A percentile compares a stretch with the other conserved stretches of the same genome.
phyloP scores from a whole-genome alignment of 2,113 vertebrate species.

The Lepus europaeus region DNA sequence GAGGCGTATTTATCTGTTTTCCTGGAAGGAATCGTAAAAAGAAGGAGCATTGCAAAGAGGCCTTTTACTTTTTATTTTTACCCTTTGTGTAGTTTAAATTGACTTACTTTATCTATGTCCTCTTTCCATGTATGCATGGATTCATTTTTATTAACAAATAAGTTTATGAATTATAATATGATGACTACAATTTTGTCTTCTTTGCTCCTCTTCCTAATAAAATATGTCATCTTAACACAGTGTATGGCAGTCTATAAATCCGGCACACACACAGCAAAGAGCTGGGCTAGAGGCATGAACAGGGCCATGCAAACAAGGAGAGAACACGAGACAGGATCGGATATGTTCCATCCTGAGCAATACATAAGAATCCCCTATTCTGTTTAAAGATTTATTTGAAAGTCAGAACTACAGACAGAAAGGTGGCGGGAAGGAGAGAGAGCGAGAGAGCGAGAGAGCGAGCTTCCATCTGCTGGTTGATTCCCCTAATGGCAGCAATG shows the following conservation, averaged over 20 bases:
- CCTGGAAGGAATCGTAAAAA: constrained; percentile 9
- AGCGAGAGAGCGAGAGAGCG: too few relatives aligned
- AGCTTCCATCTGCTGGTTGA: too few relatives aligned
- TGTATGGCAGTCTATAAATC: background rate
- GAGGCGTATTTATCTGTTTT: background rate
- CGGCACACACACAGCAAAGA: background rate
- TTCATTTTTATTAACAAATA: constrained; percentile 23
- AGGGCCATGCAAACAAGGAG: accelerated
- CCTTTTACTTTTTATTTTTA: background rate
- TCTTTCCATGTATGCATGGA: background rate
- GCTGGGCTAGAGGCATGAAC: background rate
- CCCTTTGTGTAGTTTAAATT: background rate
- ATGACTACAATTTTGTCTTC: background rate
- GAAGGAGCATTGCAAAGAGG: background rate
- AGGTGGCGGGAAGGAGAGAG: too few relatives aligned
- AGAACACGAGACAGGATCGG: accelerated
- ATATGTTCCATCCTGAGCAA: background rate
- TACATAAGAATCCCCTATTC: background rate
- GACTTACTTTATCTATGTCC: background rate
- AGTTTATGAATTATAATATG: background rate
- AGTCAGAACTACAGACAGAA: too few relatives aligned
- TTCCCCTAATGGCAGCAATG: too few relatives aligned
- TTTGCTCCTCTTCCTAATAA: background rate
- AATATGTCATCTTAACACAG: background rate
- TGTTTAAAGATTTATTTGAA: background rate